A percentile compares a stretch with the other conserved stretches of the same genome.
Conservation (phyloP, 1,140 invertebrate genomes). For the Bombus cullumanus region DNA sequence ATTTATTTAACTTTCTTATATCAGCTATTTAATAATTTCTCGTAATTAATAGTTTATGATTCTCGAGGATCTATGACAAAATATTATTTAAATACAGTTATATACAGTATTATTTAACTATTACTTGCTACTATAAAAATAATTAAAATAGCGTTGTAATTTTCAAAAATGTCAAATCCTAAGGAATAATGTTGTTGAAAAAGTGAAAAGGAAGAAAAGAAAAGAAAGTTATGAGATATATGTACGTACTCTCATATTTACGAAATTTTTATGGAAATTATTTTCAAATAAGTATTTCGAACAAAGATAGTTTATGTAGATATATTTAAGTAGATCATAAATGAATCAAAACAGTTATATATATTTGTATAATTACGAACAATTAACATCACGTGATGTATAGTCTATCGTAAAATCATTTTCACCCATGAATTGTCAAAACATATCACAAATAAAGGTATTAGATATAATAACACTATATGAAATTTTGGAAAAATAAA, state of each 20-base stretch:
- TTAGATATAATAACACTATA: background rate
- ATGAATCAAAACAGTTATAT: no score
- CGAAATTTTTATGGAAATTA: slow-evolving; percentile 81
- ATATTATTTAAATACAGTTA: no score
- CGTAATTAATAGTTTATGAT: no score
- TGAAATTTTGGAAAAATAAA: background rate
- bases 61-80: no score
- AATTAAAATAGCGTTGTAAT: no score
- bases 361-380: no score
- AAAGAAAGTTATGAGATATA: slow-evolving; percentile 87
- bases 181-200: background rate
- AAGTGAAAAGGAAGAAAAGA: background rate
- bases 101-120: no score
- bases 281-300: slow-evolving; percentile 86
- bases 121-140: no score
- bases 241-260: slow-evolving; percentile 78
- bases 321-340: background rate
- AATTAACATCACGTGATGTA: background rate
- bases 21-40: no score
- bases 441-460: background rate
- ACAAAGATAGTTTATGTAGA: slow-evolving; percentile 85
- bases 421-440: background rate
- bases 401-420: background rate
- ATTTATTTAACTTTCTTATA: no score
- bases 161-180: background rate